Evolutionary conservation across 2,888 invertebrate species (phyloP).

Genomic region (Copidosoma aretas): DNA sequence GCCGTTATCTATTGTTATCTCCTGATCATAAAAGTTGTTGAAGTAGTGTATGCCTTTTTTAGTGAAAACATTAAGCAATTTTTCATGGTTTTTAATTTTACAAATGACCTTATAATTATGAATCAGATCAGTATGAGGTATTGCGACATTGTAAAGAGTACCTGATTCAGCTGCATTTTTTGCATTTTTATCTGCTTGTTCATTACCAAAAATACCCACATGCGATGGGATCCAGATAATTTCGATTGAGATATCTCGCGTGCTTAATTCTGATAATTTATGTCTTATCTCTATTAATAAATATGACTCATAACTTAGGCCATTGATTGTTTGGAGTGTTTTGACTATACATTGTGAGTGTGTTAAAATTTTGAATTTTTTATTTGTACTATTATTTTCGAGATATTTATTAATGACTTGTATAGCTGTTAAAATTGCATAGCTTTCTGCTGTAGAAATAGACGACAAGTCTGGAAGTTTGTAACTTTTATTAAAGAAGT

Average conservation of each 20-base stretch:
- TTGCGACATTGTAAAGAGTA: no score
- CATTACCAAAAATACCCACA: not conserved
- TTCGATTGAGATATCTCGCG: not conserved
- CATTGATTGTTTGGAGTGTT: not conserved
- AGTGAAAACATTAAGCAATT: no score
- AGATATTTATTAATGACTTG: not conserved
- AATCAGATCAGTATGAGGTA: no score
- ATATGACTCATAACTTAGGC: not conserved
- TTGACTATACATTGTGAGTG: not conserved
- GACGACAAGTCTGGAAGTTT: not conserved
- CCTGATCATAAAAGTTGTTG: no score
- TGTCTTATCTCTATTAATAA: not conserved
- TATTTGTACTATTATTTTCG: no score
- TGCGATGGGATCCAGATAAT: not conserved
- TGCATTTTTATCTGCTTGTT: not conserved
- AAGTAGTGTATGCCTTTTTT: no score
- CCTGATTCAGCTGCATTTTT: not conserved
- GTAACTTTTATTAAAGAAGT: not conserved
- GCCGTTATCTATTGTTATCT: not conserved
- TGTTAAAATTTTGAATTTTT: no score
- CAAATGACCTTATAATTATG: no score
- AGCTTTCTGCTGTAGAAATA: not conserved
- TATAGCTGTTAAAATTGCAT: not conserved
- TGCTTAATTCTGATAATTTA: not conserved
- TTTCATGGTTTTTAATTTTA: no score